A percentile compares a stretch with the other conserved stretches of the same genome.
These are phyloP conservation scores for Tupaia tana DNA, from an alignment of 2,113 vertebrate species.

Conservation along the genomic window DNA sequence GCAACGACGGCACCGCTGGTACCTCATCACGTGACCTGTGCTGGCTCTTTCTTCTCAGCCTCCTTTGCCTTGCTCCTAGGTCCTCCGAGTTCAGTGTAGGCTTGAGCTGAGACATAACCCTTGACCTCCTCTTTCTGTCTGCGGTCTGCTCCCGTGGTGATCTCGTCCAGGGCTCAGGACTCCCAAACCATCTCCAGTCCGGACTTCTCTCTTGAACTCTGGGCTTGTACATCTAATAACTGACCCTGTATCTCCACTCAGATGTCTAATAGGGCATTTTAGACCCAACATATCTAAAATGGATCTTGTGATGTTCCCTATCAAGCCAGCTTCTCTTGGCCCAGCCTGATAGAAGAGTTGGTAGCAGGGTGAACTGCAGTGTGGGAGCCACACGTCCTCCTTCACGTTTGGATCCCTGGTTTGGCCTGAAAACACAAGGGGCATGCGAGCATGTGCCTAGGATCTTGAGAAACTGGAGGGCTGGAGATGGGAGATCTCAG, in stretches of 20 bases:
- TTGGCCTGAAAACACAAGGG: too few species aligned
- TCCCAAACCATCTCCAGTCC: background rate
- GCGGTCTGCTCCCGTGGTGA: background rate
- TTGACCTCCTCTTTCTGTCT: background rate
- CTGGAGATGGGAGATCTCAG: too few species aligned
- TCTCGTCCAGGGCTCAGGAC: background rate
- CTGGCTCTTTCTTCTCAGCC: background rate
- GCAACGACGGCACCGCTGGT: background rate
- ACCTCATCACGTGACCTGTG: fast-evolving
- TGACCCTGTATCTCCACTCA: background rate
- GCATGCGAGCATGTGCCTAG: too few species aligned
- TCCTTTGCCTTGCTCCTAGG: background rate
- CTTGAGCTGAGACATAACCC: background rate
- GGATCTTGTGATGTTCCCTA: background rate
- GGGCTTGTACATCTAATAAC: background rate
- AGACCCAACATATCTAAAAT: background rate
- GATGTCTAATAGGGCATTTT: background rate
- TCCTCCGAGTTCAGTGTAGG: background rate
- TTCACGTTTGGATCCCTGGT: too few species aligned
- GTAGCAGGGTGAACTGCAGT: too few species aligned
- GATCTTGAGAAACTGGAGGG: too few species aligned
- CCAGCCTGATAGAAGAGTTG: too few species aligned
- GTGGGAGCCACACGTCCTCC: too few species aligned
- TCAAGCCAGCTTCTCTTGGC: background rate
- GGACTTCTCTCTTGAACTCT: background rate